Base-by-base conservation (phyloP, 2,888 invertebrate genomes). In the Cyclophora punctaria region DNA sequence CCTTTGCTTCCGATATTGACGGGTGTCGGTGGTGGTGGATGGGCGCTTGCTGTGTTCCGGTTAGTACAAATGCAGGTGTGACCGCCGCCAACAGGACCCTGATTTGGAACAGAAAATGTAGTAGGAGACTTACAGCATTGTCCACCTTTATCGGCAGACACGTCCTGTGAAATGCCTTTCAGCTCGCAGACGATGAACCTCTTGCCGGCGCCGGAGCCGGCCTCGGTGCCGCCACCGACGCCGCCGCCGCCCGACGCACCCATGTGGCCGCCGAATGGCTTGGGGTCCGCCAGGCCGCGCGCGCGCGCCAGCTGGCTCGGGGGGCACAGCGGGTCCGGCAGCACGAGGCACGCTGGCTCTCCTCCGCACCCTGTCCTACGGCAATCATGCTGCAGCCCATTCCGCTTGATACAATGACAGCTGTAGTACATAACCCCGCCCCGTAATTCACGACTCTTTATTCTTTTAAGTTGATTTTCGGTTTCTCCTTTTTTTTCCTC, bases 301-400 rank as follows among this genome's bases (percentile, higher is more conserved):
- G 85, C 86, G 42, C 85, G 82, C 4, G 89, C 84, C 45, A 89
- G 68, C 67, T 87, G 87, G 53, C 86, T 90, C 3, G 91, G 91
- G 33, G 86, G 83, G 62, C 91, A 91, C 43, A 83, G 54, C 1
- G 91, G 89, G 64, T 91, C 90, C 0, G 91, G 91, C 59, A 89
- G 71, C 33, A 79, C 78, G 45, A 90, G 65, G 60, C 91, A 92
- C 3, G 85, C 60, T 0, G 90, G 89, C 54, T 89, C 81, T 5
- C 90, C 90, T 48, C 87, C 85, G 59, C 90, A 90, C 37, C 86
- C 89, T 2, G 85, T 85, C 40, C 90, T 82, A 37, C 89, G 87
- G 66, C 91, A 91, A 54, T 89, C 87, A 62, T 91, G 91, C 66
- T 91, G 91, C 40, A 91, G 78, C 34, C 91, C 91, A 60, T 91